Evolutionary conservation across 2,113 vertebrate species (phyloP).

Genomic region (Protobothrops mucrosquamatus): DNA sequence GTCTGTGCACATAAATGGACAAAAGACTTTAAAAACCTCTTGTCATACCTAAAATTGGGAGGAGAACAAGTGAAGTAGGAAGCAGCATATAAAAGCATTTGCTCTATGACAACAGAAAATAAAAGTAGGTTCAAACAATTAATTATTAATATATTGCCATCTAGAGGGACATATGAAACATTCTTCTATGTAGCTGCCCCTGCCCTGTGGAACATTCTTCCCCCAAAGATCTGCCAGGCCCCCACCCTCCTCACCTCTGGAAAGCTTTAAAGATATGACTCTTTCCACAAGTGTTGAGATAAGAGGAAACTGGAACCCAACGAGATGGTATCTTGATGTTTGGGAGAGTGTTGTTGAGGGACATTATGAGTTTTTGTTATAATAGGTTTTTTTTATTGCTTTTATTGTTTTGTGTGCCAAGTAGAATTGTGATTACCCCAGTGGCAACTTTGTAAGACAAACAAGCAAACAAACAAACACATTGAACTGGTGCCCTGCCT

Average conservation of each 20-base stretch:
- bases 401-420: background rate
- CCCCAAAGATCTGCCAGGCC: background rate
- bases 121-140: conserved; percentile 3
- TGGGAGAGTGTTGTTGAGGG: background rate
- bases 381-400: background rate
- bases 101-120: conserved; percentile 8
- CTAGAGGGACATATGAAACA: background rate
- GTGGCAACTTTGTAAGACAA: background rate
- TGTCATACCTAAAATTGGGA: background rate
- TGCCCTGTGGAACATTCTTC: background rate
- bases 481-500: background rate
- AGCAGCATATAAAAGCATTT: background rate
- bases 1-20: background rate
- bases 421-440: background rate
- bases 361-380: background rate
- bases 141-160: background rate
- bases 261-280: background rate
- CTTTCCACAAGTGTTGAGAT: background rate
- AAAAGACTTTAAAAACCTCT: background rate
- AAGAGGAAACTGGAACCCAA: background rate
- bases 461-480: background rate
- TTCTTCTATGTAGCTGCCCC: background rate
- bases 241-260: background rate
- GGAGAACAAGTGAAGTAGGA: background rate
- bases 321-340: background rate